These are phyloP conservation scores for Falco concolor DNA, from an alignment of 2,797 vertebrate genomes.

Conservation along the genomic window DNA sequence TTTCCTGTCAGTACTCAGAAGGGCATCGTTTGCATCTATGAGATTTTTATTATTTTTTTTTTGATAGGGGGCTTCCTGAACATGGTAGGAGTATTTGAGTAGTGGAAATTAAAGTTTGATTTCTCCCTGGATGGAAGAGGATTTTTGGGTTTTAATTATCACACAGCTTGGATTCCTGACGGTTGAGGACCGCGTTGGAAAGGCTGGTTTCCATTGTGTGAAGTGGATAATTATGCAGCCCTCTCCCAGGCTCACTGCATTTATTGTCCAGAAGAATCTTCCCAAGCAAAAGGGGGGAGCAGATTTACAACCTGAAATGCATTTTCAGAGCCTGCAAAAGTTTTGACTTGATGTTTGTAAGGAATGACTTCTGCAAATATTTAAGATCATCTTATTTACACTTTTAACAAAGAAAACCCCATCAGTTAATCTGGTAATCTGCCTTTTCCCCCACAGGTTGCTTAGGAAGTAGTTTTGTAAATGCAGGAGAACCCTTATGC, in stretches of 20 bases:
- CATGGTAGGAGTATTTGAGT: neutral
- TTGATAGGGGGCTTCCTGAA: neutral
- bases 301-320: neutral
- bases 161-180: constrained; percentile 20
- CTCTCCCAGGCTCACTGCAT: neutral
- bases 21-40: neutral
- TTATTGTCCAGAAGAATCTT: constrained; percentile 62
- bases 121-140: neutral
- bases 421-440: neutral
- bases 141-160: constrained; percentile 59
- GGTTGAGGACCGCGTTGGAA: constrained; percentile 19
- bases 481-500: neutral
- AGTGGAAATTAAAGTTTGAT: neutral
- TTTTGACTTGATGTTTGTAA: neutral
- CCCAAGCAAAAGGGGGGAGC: constrained; percentile 20
- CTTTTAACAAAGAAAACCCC: neutral
- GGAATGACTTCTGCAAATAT: neutral
- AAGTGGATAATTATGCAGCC: constrained; percentile 57
- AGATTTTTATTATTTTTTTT: neutral
- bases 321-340: constrained; percentile 15
- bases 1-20: neutral
- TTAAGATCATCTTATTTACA: neutral
- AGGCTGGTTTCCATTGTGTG: constrained; percentile 51
- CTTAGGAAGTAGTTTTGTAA: constrained; percentile 40
- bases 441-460: neutral